These are phyloP conservation scores for Erythrocercus mccallii DNA, from an alignment of 2,113 vertebrate species.

Conservation along the genomic window DNA sequence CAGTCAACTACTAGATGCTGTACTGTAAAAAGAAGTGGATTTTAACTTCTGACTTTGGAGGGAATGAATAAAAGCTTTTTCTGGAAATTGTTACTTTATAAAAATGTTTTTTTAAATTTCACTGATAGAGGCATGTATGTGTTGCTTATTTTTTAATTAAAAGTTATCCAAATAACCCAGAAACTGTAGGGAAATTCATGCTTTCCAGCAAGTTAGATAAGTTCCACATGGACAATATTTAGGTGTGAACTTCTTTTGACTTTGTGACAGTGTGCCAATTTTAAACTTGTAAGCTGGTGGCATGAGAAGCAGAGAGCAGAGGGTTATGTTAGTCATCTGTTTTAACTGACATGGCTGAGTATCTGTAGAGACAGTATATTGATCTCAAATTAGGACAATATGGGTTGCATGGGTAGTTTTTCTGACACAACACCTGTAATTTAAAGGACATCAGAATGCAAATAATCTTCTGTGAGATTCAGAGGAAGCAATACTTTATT, in stretches of 20 bases:
- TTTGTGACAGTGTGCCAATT: not conserved
- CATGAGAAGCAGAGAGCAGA: not conserved
- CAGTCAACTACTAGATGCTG: not conserved
- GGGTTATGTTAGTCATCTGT: not conserved
- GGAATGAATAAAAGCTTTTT: not conserved
- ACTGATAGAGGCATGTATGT: not conserved
- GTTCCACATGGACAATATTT: not conserved
- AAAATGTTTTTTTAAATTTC: not conserved
- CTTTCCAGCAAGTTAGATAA: not conserved
- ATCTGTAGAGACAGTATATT: not conserved
- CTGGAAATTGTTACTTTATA: not conserved
- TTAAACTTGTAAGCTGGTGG: not conserved
- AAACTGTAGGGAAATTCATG: not conserved
- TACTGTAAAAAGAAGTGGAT: not conserved
- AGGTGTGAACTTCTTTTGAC: not conserved
- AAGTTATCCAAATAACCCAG: not conserved
- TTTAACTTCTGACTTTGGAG: not conserved
- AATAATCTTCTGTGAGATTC: not conserved
- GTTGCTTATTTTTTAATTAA: not conserved
- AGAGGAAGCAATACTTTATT: not conserved
- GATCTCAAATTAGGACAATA: not conserved
- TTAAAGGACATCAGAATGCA: not conserved
- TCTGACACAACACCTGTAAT: not conserved
- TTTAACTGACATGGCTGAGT: rapidly evolving
- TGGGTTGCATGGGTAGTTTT: not conserved